Conservation (phyloP, 2,113 vertebrate species). For the Numida meleagris region DNA sequence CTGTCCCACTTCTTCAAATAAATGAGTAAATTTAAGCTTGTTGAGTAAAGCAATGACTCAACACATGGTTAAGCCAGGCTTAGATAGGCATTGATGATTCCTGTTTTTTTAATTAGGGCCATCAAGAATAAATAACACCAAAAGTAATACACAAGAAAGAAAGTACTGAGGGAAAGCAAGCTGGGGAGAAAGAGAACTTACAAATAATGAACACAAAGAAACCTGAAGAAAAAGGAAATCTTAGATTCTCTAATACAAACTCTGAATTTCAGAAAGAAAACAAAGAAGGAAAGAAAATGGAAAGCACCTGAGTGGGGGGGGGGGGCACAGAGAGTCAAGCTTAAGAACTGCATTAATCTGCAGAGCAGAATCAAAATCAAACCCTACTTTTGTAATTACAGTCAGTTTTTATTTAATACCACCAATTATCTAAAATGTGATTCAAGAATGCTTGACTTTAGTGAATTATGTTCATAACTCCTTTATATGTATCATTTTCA, state of each 20-base stretch:
- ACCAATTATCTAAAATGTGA: slow-evolving; percentile 68
- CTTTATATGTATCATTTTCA: slow-evolving; percentile 43
- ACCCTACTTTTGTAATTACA: slow-evolving; percentile 50
- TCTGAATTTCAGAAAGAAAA: not conserved
- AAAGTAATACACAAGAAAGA: not conserved
- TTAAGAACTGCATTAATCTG: not conserved
- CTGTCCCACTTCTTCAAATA: not conserved
- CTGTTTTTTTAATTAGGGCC: not conserved
- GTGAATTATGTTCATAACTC: slow-evolving; percentile 57
- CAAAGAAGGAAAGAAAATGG: not conserved
- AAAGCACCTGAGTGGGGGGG: not conserved
- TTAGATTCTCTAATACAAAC: not conserved
- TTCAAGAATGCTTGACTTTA: slow-evolving; percentile 71
- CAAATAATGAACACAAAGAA: not conserved
- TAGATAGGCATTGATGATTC: not conserved
- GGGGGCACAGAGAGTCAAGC: not conserved
- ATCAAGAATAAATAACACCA: slow-evolving; percentile 2
- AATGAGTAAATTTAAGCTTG: not conserved
- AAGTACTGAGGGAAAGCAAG: not conserved
- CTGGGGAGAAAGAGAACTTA: not conserved
- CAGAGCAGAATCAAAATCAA: slow-evolving; percentile 38
- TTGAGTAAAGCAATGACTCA: not conserved
- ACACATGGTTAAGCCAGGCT: not conserved
- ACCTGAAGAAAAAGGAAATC: not conserved
- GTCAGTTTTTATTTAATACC: slow-evolving; percentile 56